Evolutionary conservation across 1,140 invertebrate species (phyloP), one percentile per base, ranked within the genome.

Genomic region (Hylyphantes graminicola): DNA sequence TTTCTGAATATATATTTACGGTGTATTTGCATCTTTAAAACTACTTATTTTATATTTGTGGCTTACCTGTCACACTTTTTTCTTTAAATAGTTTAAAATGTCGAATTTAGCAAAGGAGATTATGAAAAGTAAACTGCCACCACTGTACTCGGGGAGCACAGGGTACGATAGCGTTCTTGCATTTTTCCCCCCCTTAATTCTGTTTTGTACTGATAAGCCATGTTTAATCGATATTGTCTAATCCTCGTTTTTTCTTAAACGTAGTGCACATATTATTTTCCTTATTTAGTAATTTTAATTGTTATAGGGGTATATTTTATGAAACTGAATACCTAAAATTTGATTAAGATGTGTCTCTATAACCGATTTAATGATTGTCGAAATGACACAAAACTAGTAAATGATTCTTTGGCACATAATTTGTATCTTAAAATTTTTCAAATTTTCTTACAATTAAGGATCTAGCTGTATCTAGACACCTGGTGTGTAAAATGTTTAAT

Each of bases 41-140:
- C 35, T 35, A 35, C 35, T 35, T 35, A 1, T 35, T 35, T 35
- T 35, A 35, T 35, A 35, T 35, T 35, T 35, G 2, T 35, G 35
- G 5, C 35, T 35, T 35, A 35, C 35, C 35, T 35, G 35, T 35
- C 2, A 35, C 35, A 35, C 35, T 35, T 35, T 35, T 35, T 35
- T 35, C 35, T 35, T 35, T 35, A 35, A 35, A 35, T 35, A 35
- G 5, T 35, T 35, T 35, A 35, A 51, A 0, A 76, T 76, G 74
- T 76, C 74, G 13, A 17, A 21, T 64, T 61, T 76, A 63, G 74
- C 74, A 10, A 82, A 80, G n/a, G 75, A 87, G 57, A 84, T 87
- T 17, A 53, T 87, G 54, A 72, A 64, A 64, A 67, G 48, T 48
- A 87, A 86, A 17, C 50, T 87, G 19, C 85, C 85, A 0, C 72